Evolutionary conservation across 2,888 invertebrate genomes (phyloP).

Genomic region (Lycia hirtaria): DNA sequence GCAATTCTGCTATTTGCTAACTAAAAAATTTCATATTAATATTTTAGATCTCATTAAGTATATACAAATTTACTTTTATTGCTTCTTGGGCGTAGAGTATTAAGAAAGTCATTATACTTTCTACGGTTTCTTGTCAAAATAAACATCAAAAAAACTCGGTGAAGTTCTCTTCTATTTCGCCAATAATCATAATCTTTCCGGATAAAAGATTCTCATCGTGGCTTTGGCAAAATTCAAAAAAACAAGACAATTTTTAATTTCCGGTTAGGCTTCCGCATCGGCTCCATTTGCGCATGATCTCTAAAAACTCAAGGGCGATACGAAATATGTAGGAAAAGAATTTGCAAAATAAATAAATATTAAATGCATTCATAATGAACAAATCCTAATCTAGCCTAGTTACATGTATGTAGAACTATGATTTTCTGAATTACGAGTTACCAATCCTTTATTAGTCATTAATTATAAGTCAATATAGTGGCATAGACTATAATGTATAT

Average conservation of each 20-base stretch:
- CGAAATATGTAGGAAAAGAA: neutral
- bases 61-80: neutral
- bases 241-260: slow-evolving; percentile 19
- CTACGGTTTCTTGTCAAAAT: neutral
- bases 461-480: no score
- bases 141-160: neutral
- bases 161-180: neutral
- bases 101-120: neutral
- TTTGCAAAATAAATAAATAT: neutral
- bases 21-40: no score
- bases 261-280: slow-evolving; percentile 14
- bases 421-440: no score
- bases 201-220: slow-evolving; percentile 3
- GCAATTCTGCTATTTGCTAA: no score
- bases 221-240: slow-evolving; percentile 16
- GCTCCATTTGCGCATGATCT: slow-evolving; percentile 9
- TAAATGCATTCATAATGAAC: no score
- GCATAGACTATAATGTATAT: neutral
- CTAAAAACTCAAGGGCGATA: neutral
- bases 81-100: neutral
- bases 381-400: no score
- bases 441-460: no score
- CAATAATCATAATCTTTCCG: slow-evolving; percentile 9
- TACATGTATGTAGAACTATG: neutral
- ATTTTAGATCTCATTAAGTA: no score